phyloP scores from a whole-genome alignment of 2,888 invertebrate genomes.

The Melieria picta region DNA sequence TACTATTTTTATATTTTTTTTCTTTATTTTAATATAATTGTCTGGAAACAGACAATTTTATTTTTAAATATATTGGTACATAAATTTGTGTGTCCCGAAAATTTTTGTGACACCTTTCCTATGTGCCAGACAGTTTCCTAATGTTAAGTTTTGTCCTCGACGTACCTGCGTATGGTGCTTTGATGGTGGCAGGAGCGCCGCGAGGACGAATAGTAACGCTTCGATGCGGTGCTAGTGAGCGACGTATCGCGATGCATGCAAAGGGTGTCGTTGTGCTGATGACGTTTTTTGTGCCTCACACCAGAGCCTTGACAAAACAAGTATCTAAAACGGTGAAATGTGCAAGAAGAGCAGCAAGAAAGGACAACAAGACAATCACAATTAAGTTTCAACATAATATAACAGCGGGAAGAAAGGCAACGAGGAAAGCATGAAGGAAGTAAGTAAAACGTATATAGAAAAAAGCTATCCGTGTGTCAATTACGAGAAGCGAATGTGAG shows the following conservation, averaged over 20 bases:
- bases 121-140: neutral
- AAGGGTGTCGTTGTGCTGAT: constrained; percentile 57
- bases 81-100: no score
- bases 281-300: constrained; percentile 57
- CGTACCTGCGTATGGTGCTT: constrained; percentile 63
- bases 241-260: constrained; percentile 64
- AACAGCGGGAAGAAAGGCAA: constrained; percentile 3
- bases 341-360: constrained; percentile 18
- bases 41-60: no score
- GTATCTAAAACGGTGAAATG: constrained; percentile 39
- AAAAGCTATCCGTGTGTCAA: no score
- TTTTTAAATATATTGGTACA: no score
- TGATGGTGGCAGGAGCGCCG: constrained; percentile 62
- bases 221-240: constrained; percentile 64
- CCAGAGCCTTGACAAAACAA: constrained; percentile 45
- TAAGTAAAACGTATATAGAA: neutral
- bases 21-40: no score
- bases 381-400: neutral
- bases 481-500: neutral
- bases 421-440: neutral
- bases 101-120: neutral
- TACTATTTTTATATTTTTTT: no score
- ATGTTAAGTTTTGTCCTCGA: constrained; percentile 7
- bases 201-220: constrained; percentile 58
- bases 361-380: constrained; percentile 12